Conservation (phyloP, 2,888 invertebrate species). For the Acleris laterana region DNA sequence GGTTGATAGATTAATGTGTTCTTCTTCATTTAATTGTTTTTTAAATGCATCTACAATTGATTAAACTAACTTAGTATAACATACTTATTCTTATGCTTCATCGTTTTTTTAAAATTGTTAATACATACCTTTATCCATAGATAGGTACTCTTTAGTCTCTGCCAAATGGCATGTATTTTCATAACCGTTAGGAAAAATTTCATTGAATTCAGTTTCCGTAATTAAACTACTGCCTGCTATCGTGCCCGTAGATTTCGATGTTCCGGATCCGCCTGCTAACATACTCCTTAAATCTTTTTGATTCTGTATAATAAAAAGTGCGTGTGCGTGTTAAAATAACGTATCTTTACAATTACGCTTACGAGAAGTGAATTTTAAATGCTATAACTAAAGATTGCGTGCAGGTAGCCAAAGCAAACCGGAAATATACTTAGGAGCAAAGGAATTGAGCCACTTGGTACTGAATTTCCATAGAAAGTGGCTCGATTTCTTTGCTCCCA, state of each 20-base stretch:
- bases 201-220: constrained; percentile 58
- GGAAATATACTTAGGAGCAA: too few relatives aligned
- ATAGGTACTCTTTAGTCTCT: constrained; percentile 55
- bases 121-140: constrained; percentile 59
- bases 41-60: constrained; percentile 48
- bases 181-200: constrained; percentile 61
- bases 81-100: neutral
- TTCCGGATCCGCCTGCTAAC: constrained; percentile 55
- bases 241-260: constrained; percentile 41
- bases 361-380: too few relatives aligned
- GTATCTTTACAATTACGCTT: too few relatives aligned
- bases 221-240: constrained; percentile 43
- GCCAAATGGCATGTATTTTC: constrained; percentile 42
- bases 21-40: constrained; percentile 31
- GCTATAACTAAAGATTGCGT: too few relatives aligned
- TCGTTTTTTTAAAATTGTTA: neutral
- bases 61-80: neutral
- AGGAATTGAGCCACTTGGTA: too few relatives aligned
- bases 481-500: too few relatives aligned
- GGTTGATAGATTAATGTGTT: constrained; percentile 55
- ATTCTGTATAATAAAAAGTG: constrained; percentile 47
- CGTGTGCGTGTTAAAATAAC: neutral
- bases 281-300: constrained; percentile 71
- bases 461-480: too few relatives aligned
- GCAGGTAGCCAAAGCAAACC: too few relatives aligned